Base-by-base conservation (phyloP, 1,140 invertebrate genomes). In the Temnothorax nylanderi region DNA sequence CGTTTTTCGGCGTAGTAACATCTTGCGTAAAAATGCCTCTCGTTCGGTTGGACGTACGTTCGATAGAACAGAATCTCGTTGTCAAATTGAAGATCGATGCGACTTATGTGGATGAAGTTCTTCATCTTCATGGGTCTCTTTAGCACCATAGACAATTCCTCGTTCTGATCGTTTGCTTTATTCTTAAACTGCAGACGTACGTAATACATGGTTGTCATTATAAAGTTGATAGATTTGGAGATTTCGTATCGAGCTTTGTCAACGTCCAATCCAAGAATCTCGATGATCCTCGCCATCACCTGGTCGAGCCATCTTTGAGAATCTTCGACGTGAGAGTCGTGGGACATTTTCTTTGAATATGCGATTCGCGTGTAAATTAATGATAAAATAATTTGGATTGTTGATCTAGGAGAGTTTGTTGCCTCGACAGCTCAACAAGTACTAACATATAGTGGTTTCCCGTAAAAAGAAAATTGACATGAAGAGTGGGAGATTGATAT, bases 11-110 rank as follows among this genome's bases (percentile, higher is more conserved):
- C 18, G 37, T 86, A 91, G 32, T 90, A 67, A 32, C 87, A 93
- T 3, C 62, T 62, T 0, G 94, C 80, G 34, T 88, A 87, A 0
- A 51, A 8, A 26, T 58, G 56, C n/a, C 87, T 84, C 2, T 85
- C 32, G 11, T 58, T 47, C 0, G 75, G 51, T 6, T 13, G 44
- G 0, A 62, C 69, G 13, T 86, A 86, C 54, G 37, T 89, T 0
- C 78, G n/a, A 34, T 94, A 94, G 44, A 94, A 94, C 1, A 94
- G 3, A 3, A 93, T 93, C 75, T 94, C 94, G 56, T 94, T 94
- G 65, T 92, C 69, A 41, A 94, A 94, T 6, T 92, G 81, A 10
- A 34, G 4, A 0, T 74, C 16, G 0, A n/a, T 3, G 3, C 49
- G 26, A 60, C 0, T 2, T 6, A 32, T 5, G 5, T 56, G 51